Base-by-base conservation (phyloP, 2,113 vertebrate species). In the Vicugna pacos region DNA sequence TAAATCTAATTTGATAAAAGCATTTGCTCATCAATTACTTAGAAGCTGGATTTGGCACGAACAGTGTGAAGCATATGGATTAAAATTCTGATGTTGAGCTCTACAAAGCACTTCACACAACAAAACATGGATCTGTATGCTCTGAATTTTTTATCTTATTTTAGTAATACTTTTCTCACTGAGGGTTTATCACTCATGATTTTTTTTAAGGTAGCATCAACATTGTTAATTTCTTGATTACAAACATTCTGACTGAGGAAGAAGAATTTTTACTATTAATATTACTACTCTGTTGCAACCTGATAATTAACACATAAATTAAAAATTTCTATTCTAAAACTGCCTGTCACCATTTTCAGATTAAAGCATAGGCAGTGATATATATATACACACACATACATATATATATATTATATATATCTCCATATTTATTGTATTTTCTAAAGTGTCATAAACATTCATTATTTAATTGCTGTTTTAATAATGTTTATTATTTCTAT, bases 21-120 rank as follows among this genome's bases (percentile, higher is more conserved):
- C 70, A 85, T 96, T 95, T 81, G 50, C 48, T 97, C n/a, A 76
- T 97, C 69, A 81, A 65, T 94, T n/a, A 7, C 35, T 96, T 93
- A 85, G 69, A 84, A 90, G 50, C 30, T 75, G 54, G 60, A 38
- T 75, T 62, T 60, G 76, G 62, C 54, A 91, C 20, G 64, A 73
- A 91, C 16, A 70, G 38, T 94, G 50, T 77, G 76, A 81, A 92
- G 7, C 32, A 15, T 69, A 81, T 93, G 38, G 38, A 46, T 91
- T 84, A 48, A 67, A 88, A 81, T 32, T 52, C 48, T 93, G 80
- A 19, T 76, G 42, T 42, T 95, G 62, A 85, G 9, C 30, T 16
- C 52, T 38, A 17, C 87, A 88, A 82, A 54, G 11, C 7, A 67
- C 20, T 85, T 82, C 35, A 77, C 46, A 65, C 0, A 19, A 26